Evolutionary conservation across 2,888 invertebrate genomes (phyloP).

Genomic region (Phortica magna): DNA sequence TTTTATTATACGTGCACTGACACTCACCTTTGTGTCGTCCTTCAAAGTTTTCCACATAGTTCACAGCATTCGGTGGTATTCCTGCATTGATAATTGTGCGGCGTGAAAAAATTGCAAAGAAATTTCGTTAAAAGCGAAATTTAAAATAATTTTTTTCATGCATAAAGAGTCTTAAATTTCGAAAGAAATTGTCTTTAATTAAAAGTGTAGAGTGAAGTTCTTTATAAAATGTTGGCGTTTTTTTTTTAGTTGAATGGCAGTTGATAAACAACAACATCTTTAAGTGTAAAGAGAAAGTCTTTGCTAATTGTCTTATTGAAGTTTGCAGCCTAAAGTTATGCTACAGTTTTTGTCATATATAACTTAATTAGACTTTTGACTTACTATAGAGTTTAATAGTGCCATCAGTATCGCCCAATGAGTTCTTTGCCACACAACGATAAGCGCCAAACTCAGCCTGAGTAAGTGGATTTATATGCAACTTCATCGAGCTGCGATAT

Average conservation of each 20-base stretch:
- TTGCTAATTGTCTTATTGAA: too few relatives aligned
- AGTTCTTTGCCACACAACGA: conserved; percentile 90
- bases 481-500: conserved; percentile 87
- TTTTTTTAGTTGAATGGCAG: too few relatives aligned
- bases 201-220: too few relatives aligned
- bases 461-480: conserved; percentile 84
- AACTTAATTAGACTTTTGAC: too few relatives aligned
- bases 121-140: conserved; percentile 10
- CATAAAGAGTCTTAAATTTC: conserved; percentile 11
- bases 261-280: too few relatives aligned
- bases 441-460: conserved; percentile 87
- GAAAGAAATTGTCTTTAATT: conserved; percentile 4
- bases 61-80: conserved; percentile 77
- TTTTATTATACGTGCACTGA: conserved; percentile 27
- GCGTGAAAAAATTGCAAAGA: conserved; percentile 14
- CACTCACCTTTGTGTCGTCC: conserved; percentile 76
- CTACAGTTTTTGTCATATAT: too few relatives aligned
- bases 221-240: too few relatives aligned
- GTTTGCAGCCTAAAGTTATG: too few relatives aligned
- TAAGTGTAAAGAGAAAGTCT: too few relatives aligned
- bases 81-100: conserved; percentile 61
- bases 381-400: conserved; percentile 90
- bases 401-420: conserved; percentile 90
- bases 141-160: conserved; percentile 22
- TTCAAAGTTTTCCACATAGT: conserved; percentile 76